phyloP scores from a whole-genome alignment of 2,797 vertebrate genomes.

The Xenopus petersii region DNA sequence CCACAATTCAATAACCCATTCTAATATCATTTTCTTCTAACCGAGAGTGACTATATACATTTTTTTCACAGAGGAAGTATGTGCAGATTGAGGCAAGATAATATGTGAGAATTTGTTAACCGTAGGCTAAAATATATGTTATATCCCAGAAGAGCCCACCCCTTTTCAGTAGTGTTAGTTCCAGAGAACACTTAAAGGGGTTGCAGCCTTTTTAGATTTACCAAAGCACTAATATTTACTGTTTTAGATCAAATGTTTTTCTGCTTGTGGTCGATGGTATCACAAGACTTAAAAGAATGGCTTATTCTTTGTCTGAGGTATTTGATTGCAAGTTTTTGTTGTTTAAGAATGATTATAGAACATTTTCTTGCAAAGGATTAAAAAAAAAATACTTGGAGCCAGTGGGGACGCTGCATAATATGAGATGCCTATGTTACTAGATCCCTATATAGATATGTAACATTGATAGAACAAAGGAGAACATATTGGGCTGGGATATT shows the following conservation, averaged over 20 bases:
- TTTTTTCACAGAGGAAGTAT: conserved; percentile 42
- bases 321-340: not conserved
- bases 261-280: not conserved
- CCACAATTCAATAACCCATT: conserved; percentile 55
- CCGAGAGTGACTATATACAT: conserved; percentile 1
- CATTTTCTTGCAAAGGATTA: not conserved
- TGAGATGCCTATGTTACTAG: not conserved
- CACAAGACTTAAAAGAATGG: not conserved
- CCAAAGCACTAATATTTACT: not conserved
- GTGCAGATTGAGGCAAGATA: conserved; percentile 37
- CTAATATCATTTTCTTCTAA: conserved; percentile 19
- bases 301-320: not conserved
- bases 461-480: not conserved
- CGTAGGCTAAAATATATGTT: conserved; percentile 30
- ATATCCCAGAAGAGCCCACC: conserved; percentile 22
- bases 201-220: conserved; percentile 4
- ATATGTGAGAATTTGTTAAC: conserved; percentile 38
- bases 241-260: not conserved
- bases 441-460: not conserved
- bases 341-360: not conserved
- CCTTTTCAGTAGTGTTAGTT: conserved; percentile 1
- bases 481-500: too few relatives aligned
- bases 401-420: not conserved
- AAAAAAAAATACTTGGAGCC: not conserved
- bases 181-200: not conserved